Conservation (phyloP, 2,113 vertebrate genomes). For the Dromaius novaehollandiae region DNA sequence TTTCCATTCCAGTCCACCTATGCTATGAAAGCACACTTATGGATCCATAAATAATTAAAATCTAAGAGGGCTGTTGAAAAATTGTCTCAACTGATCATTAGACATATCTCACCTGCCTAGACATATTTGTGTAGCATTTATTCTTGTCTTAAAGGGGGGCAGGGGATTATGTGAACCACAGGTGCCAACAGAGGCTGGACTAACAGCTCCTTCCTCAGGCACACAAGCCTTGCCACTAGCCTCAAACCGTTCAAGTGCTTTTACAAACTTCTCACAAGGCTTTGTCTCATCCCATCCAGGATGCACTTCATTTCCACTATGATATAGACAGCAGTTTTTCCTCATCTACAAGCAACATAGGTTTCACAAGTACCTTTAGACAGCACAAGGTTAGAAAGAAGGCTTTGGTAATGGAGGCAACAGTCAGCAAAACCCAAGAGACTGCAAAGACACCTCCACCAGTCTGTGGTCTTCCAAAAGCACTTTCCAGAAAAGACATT, state of each 20-base stretch:
- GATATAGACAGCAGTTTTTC: background rate
- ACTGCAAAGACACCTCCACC: background rate
- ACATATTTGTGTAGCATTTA: constrained; percentile 13
- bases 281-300: background rate
- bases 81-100: constrained; percentile 9
- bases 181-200: background rate
- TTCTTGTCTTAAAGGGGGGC: background rate
- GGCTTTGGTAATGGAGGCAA: background rate
- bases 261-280: background rate
- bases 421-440: background rate
- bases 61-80: background rate
- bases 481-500: background rate
- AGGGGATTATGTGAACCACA: background rate
- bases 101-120: constrained; percentile 12
- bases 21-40: background rate
- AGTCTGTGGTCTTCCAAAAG: background rate
- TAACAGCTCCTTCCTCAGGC: background rate
- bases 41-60: constrained; percentile 38
- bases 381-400: background rate
- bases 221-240: background rate
- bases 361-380: background rate
- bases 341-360: background rate
- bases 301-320: background rate
- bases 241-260: background rate
- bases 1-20: background rate